Percentiles rank a stretch among this genome's conserved stretches.
Conservation (phyloP, 2,113 vertebrate species). For the Myotis brandtii region DNA sequence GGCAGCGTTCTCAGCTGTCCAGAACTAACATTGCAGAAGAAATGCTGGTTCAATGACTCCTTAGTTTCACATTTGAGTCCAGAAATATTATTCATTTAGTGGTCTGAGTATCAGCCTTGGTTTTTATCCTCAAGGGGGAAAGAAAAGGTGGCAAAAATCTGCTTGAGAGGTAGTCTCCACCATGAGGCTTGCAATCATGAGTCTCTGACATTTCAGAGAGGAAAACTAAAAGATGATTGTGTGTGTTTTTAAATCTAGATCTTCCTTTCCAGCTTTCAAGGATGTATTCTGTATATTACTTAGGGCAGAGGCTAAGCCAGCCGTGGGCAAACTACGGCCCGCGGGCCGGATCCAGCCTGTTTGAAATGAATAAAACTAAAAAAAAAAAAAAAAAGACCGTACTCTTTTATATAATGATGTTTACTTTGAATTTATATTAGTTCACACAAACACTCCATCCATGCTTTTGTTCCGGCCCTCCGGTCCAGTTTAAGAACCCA, state of each 20-base stretch:
- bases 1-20: neutral
- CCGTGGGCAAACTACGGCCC: no score
- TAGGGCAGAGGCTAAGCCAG: neutral
- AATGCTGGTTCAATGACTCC: neutral
- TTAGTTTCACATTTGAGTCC: constrained; percentile 7
- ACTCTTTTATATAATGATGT: no score
- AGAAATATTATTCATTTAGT: constrained; percentile 43
- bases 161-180: neutral
- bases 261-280: neutral
- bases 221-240: neutral
- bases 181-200: neutral
- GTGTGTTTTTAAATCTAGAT: neutral
- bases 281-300: neutral
- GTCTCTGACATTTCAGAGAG: neutral
- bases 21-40: constrained; percentile 11
- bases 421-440: no score
- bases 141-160: neutral
- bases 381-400: no score
- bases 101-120: neutral
- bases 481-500: no score
- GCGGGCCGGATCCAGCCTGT: no score
- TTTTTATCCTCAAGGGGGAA: constrained; percentile 21
- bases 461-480: no score
- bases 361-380: no score
- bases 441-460: no score